A percentile compares a stretch with the other conserved stretches of the same genome.
These are phyloP conservation scores for Synanceia verrucosa DNA, from an alignment of 2,797 vertebrate species.

Conservation along the genomic window DNA sequence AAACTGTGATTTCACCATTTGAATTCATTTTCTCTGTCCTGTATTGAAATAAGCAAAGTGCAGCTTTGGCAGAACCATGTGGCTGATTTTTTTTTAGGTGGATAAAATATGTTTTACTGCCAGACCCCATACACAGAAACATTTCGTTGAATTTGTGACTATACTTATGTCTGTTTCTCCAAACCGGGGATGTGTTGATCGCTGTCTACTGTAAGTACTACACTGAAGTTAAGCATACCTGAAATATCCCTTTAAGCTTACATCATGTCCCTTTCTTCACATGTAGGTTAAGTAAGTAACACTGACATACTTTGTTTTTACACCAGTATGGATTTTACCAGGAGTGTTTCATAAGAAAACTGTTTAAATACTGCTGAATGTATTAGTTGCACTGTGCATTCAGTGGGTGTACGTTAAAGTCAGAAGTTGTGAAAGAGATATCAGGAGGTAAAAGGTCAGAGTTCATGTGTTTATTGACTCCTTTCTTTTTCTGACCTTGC, in stretches of 20 bases:
- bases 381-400: not conserved
- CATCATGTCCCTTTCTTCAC: not conserved
- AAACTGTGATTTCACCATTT: not conserved
- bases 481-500: constrained; percentile 30
- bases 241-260: not conserved
- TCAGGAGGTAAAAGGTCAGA: constrained; percentile 11
- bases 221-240: not conserved
- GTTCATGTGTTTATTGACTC: constrained; percentile 17
- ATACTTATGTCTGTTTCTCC: too few species aligned
- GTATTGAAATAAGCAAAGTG: not conserved
- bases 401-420: not conserved
- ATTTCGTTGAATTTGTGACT: not conserved
- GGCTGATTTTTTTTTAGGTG: not conserved
- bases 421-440: not conserved
- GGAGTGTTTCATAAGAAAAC: constrained; percentile 3
- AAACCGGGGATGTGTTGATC: too few species aligned
- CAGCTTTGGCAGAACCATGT: not conserved
- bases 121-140: accelerated
- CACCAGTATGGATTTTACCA: not conserved
- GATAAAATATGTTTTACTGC: not conserved
- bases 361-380: not conserved
- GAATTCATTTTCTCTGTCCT: not conserved
- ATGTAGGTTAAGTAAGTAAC: not conserved
- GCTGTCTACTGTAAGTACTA: not conserved
- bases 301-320: not conserved